phyloP scores from a whole-genome alignment of 2,113 vertebrate species.

The Eidolon helvum region DNA sequence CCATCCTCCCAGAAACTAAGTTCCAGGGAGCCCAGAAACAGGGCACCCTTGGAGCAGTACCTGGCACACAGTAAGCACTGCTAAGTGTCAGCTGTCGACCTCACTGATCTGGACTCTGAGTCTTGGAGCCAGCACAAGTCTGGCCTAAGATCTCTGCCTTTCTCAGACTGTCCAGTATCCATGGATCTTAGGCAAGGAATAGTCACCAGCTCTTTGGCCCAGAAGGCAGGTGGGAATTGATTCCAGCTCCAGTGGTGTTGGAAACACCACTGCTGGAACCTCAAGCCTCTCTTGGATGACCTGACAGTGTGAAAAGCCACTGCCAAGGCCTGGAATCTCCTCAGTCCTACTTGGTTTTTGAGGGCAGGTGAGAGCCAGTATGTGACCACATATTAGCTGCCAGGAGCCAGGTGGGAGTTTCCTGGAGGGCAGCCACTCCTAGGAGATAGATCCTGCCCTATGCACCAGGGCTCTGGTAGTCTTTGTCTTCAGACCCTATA shows the following conservation, averaged over 20 bases:
- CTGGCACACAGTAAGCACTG: neutral
- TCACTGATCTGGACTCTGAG: neutral
- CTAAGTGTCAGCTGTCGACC: neutral
- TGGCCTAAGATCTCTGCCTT: neutral
- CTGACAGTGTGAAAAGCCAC: neutral
- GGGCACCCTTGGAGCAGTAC: neutral
- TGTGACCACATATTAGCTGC: neutral
- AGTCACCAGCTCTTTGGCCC: neutral
- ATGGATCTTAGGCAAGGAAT: fast-evolving
- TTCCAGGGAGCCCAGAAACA: neutral
- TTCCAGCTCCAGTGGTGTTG: neutral
- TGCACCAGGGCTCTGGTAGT: neutral
- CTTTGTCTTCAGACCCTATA: neutral
- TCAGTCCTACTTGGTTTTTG: neutral
- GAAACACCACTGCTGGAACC: neutral
- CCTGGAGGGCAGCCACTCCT: neutral
- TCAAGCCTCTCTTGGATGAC: neutral
- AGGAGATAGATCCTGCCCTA: neutral
- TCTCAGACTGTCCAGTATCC: neutral
- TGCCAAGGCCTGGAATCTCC: neutral
- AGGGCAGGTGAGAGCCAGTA: neutral
- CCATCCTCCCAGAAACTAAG: neutral
- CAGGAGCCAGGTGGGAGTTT: neutral
- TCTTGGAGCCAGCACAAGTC: neutral
- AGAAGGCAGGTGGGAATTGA: neutral